Conservation (phyloP, 2,888 invertebrate genomes). For the Arctia plantaginis region DNA sequence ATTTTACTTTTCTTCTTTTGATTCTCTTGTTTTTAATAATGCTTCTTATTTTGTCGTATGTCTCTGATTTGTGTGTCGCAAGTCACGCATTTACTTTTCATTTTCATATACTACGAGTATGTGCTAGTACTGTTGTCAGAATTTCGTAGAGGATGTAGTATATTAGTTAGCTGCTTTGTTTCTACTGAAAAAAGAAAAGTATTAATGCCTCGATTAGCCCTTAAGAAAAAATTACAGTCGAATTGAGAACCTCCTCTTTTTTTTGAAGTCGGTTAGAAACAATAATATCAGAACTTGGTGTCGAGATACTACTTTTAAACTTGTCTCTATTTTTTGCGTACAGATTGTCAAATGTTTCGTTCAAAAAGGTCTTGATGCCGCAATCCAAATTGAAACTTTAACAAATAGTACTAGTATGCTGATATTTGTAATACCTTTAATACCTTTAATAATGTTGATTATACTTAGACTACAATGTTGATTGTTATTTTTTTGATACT, state of each 20-base stretch:
- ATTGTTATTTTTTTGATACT: no score
- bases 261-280: no score
- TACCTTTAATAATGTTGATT: no score
- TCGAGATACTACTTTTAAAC: not conserved
- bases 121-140: not conserved
- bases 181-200: not conserved
- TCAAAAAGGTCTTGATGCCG: not conserved
- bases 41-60: slow-evolving; percentile 1
- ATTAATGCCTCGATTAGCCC: not conserved
- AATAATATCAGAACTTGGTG: not conserved
- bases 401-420: no score
- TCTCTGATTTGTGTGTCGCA: not conserved
- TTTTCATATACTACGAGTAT: not conserved
- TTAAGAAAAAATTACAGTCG: no score
- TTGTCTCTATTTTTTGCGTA: not conserved
- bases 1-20: not conserved
- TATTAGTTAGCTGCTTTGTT: not conserved
- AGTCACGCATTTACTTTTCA: not conserved
- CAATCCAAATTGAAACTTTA: not conserved
- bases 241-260: no score
- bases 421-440: no score
- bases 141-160: not conserved
- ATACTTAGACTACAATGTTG: no score
- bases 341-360: not conserved
- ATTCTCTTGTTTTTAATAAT: slow-evolving; percentile 1